Conservation (phyloP, 2,888 invertebrate genomes). For the Rosalia funebris region DNA sequence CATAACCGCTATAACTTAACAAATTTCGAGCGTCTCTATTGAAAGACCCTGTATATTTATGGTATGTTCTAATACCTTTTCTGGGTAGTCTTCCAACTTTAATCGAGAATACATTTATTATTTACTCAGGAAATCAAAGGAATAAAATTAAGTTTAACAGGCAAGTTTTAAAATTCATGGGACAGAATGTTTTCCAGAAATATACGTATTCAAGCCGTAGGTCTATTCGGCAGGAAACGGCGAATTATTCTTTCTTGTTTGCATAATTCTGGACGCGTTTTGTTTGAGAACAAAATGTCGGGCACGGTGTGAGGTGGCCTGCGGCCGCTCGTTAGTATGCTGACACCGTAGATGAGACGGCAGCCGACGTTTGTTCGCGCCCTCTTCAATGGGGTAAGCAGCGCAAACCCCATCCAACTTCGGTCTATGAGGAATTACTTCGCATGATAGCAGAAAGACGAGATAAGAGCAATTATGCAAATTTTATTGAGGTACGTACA, state of each 20-base stretch:
- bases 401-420: constrained; percentile 5
- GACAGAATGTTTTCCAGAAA: constrained; percentile 21
- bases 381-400: constrained; percentile 6
- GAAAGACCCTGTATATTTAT: no score
- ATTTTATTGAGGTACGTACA: constrained; percentile 37
- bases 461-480: constrained; percentile 42
- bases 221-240: constrained; percentile 39
- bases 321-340: constrained; percentile 53
- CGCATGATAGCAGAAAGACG: constrained; percentile 38
- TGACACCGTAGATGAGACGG: constrained; percentile 41
- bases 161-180: constrained; percentile 23
- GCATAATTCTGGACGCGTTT: constrained; percentile 52
- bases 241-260: constrained; percentile 51
- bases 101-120: neutral
- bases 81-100: neutral
- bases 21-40: no score
- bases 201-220: constrained; percentile 31
- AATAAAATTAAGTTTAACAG: constrained; percentile 10
- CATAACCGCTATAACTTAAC: no score
- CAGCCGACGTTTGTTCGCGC: constrained; percentile 40
- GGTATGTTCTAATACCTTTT: no score
- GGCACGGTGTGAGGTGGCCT: constrained; percentile 48
- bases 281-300: constrained; percentile 52
- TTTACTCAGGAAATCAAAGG: constrained; percentile 6
- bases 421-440: constrained; percentile 33